Base-by-base conservation (phyloP, 2,797 vertebrate genomes). In the Emydoidea blandingii region DNA sequence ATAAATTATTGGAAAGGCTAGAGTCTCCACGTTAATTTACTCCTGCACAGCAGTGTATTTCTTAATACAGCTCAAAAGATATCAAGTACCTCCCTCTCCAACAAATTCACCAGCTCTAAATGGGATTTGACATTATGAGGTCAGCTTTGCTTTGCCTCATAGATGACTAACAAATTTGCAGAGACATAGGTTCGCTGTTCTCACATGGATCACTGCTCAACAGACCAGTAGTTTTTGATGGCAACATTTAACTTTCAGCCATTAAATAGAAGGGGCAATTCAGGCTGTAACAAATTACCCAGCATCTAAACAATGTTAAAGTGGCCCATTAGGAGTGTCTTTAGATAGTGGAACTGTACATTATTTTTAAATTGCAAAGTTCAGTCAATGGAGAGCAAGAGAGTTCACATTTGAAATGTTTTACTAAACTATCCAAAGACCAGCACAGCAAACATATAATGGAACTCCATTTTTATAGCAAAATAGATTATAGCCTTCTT, bases 101-200 rank as follows among this genome's bases (percentile, higher is more conserved):
- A 84, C 91, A 92, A 94, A 91, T 96, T 98, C 91, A 34, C 95
- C 68, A 92, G 57, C 85, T 97, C 87, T 97, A 98, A 98, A 98
- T 98, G 96, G 96, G 92, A 97, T 97, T 97, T 98, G 98, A 98
- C 97, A 95, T 98, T 98, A 98, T 2, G 15, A 98, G 97, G 97
- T 98, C 98, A 98, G 88, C 86, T 88, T 93, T 97, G 95, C 96
- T 97, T 97, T 98, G 92, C 94, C 96, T 98, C 96, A 85, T 54
- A 97, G 96, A 97, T 97, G 98, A 97, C 98, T 98, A 97, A 98
- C 96, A 98, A 97, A 98, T 98, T 98, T 98, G 90, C 54, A 29
- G 97, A 98, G 97, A 96, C 97, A 92, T 25, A 96, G 97, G 97
- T 98, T 98, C 97, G 95, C 92, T 97, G 94, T 97, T 97, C 92